Base-by-base conservation (phyloP, 2,888 invertebrate genomes). In the Vesta saturnalis region DNA sequence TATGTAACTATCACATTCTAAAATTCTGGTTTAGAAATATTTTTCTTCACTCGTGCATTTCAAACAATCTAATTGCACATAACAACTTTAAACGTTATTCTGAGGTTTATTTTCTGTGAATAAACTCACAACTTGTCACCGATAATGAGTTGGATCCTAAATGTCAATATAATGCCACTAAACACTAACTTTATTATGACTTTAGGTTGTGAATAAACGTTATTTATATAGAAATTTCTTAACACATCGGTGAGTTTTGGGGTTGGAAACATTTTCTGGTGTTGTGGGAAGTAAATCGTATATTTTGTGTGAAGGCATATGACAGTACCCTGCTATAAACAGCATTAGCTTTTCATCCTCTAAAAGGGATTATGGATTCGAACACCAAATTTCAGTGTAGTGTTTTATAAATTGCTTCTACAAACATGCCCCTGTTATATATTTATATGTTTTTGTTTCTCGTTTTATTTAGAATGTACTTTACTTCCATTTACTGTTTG, bases 71-170 rank as follows among this genome's bases (percentile, higher is more conserved):
- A 23, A 8, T 23, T 23, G 23, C 23, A 8, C 8, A 23, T 5
- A 23, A 8, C 23, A 23, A 8, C 23, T 3, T 23, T 5, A n/a
- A 39, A 39, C 39, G 39, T n/a, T 10, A 39, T 23, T 39, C 8
- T 39, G 3, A 12, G 39, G 39, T n/a, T 39, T 39, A 39, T n/a
- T 6, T n/a, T 39, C 39, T 12, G 39, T 39, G n/a, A 39, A 39
- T 39, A 39, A 39, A n/a, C 3, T n/a, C 39, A 39, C 8, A 39
- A 39, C 12, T 6, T 8, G 39, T n/a, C 12, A n/a, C 8, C 39
- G 39, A 39, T 39, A 39, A 39, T 39, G 39, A 39, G 39, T 39
- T 39, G 39, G 39, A 39, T 39, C n/a, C 39, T 39, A 39, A 39
- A 39, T 39, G 39, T 39, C 39, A 39, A 39, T 39, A n/a, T 39